phyloP scores from a whole-genome alignment of 1,140 invertebrate species.

The Oedothorax gibbosus region DNA sequence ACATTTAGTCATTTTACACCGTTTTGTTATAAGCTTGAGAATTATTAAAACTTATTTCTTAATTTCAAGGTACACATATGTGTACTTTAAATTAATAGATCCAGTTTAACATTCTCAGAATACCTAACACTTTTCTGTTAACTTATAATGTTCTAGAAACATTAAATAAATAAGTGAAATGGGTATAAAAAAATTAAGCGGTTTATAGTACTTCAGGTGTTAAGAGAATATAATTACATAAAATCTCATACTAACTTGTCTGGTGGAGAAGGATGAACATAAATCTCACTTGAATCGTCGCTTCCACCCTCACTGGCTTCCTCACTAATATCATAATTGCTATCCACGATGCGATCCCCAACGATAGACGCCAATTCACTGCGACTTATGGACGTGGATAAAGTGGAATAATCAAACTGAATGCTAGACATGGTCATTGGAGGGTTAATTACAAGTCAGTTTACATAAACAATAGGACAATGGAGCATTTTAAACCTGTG shows the following conservation, averaged over 20 bases:
- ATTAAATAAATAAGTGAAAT: too few species aligned
- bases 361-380: constrained; percentile 48
- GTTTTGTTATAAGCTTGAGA: too few species aligned
- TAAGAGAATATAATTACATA: not conserved
- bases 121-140: too few species aligned
- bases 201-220: not conserved
- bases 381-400: constrained; percentile 51
- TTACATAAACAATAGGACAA: not conserved
- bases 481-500: not conserved
- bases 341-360: constrained; percentile 50
- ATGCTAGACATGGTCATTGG: constrained; percentile 42
- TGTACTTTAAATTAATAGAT: too few species aligned
- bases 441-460: not conserved
- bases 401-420: constrained; percentile 54
- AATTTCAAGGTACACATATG: too few species aligned
- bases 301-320: constrained; percentile 34
- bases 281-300: constrained; percentile 13
- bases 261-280: constrained; percentile 36
- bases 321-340: constrained; percentile 40
- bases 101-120: too few species aligned
- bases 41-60: too few species aligned
- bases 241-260: constrained; percentile 28
- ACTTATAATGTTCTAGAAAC: too few species aligned
- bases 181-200: not conserved
- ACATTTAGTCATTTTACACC: too few species aligned